Base-by-base conservation (phyloP, 2,113 vertebrate species). In the Uria aalge region DNA sequence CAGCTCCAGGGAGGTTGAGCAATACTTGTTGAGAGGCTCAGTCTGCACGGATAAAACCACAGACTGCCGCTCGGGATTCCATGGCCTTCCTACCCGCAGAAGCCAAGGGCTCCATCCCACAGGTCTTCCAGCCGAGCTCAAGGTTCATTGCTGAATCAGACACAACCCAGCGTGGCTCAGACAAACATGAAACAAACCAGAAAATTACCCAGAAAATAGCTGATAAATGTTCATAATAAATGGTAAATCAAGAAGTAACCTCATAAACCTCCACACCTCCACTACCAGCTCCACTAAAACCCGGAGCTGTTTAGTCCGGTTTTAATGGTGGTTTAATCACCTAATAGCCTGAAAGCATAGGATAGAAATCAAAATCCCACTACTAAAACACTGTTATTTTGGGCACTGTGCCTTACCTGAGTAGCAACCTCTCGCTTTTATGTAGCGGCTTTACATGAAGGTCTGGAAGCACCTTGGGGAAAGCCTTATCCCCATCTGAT, bases 291-390 rank as follows among this genome's bases (percentile, higher is more conserved):
- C 63, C 59, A 6, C 48, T 45, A 30, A 76, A 74, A 32, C 77
- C 48, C 4, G 0, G 32, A 74, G 73, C 73, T 56, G 12, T n/a
- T 90, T 12, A 88, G 69, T 43, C 74, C 29, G 0, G 26, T 36
- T 85, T 92, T 56, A 85, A 76, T 6, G 59, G 34, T 30, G 57
- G 43, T 45, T 87, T 80, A 45, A 88, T 81, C 82, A 68, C 82
- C 60, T 45, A 45, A 85, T 12, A 77, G 73, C 47, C 77, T 63
- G 64, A 27, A 67, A 92, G 78, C 43, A 67, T 18, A 57, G 77
- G 63, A 75, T 8, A 81, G 74, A 72, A 57, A 55, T 30, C 45
- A 10, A 90, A 95, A 77, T 40, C 69, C 78, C 55, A 14, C 48
- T 8, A 20, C 53, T 60, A 32, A 50, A 87, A 36, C 11, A 0